Conservation (phyloP, 2,113 vertebrate species). For the Cynoglossus semilaevis region DNA sequence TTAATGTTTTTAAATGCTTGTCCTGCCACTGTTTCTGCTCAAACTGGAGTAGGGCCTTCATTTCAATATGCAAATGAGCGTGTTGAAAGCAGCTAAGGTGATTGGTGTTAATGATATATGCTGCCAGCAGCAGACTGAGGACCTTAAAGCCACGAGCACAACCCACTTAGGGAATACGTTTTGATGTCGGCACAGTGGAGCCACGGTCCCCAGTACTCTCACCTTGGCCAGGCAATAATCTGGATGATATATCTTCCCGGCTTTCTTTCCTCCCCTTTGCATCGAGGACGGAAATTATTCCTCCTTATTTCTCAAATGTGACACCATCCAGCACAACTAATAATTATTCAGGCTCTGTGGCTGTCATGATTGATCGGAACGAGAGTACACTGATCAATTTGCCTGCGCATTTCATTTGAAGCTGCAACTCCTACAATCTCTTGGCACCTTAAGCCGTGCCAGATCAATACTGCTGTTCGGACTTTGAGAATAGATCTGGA, state of each 20-base stretch:
- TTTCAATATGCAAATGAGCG: constrained; percentile 35
- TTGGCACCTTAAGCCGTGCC: constrained; percentile 43
- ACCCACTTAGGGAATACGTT: constrained; percentile 53
- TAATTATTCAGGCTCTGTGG: constrained; percentile 75
- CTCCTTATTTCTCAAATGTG: constrained; percentile 75
- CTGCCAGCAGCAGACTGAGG: constrained; percentile 15
- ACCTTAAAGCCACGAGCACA: constrained; percentile 49
- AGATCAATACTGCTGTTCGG: constrained; percentile 58
- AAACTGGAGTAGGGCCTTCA: constrained; percentile 19
- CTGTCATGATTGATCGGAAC: constrained; percentile 71
- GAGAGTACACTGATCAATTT: constrained; percentile 83
- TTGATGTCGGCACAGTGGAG: constrained; percentile 63
- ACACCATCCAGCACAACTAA: constrained; percentile 69
- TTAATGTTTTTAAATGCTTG: too few species aligned
- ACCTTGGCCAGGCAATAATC: constrained; percentile 63
- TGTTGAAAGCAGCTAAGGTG: constrained; percentile 24
- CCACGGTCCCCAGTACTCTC: constrained; percentile 56
- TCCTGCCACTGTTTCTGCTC: constrained; percentile 2
- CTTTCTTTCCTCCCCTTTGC: constrained; percentile 64
- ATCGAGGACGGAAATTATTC: constrained; percentile 64
- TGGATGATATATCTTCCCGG: constrained; percentile 67
- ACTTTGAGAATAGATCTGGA: constrained; percentile 46
- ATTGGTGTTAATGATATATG: constrained; percentile 44
- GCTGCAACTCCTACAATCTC: constrained; percentile 76
- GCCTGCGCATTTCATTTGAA: constrained; percentile 88